These are phyloP conservation scores for Pristionchus arcanus DNA, from an alignment of 2,888 invertebrate species.

Conservation along the genomic window DNA sequence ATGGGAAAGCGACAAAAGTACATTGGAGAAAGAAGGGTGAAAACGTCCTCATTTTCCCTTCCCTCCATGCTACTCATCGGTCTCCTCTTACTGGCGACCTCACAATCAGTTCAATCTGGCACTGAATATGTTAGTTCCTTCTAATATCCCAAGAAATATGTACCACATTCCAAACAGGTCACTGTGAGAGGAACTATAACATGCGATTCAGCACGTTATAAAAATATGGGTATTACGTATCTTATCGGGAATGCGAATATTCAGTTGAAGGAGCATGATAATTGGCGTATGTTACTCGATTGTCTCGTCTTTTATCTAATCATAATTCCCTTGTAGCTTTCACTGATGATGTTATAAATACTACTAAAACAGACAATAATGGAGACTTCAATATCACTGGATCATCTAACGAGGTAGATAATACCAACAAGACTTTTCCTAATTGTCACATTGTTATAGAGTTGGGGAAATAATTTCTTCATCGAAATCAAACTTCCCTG, in stretches of 20 bases:
- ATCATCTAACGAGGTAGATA: not conserved
- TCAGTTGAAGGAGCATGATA: conserved; percentile 5
- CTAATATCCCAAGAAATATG: not conserved
- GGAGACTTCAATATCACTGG: not conserved
- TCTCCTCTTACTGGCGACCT: not conserved
- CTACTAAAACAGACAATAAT: not conserved
- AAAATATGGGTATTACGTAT: not conserved
- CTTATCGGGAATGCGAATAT: not conserved
- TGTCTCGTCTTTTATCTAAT: not conserved
- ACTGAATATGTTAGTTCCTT: not conserved
- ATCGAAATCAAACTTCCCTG: conserved; percentile 18
- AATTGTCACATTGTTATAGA: not conserved
- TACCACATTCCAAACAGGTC: not conserved
- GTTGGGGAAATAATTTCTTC: conserved; percentile 5
- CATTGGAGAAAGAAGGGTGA: too few species aligned
- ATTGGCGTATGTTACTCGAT: not conserved
- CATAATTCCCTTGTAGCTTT: not conserved
- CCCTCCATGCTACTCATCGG: not conserved
- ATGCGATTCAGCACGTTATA: not conserved
- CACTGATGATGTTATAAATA: not conserved
- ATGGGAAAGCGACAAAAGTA: not conserved
- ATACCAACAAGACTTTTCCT: not conserved
- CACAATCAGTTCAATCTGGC: not conserved
- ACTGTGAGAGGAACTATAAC: not conserved
- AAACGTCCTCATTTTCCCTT: not conserved